Evolutionary conservation across 2,797 vertebrate genomes (phyloP), one percentile per base, ranked within the genome.

Genomic region (Coranthus polyacanthus): DNA sequence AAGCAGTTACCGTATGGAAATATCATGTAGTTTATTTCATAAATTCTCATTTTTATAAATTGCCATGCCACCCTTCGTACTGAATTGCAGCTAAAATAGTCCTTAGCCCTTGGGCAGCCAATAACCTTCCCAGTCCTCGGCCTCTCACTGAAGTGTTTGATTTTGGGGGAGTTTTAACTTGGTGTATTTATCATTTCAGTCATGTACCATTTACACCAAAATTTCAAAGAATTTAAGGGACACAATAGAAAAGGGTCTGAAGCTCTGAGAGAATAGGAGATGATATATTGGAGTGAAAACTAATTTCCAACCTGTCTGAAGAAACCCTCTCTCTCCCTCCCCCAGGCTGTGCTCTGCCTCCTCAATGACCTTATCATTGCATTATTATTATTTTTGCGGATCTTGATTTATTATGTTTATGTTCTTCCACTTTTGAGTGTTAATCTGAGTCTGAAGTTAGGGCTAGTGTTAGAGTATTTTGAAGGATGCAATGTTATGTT

Each of bases 221-320:
- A 86, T 89, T 75, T 72, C 61, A 70, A 67, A 75, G 78, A 90
- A 89, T 88, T 82, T 69, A 64, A 66, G 73, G 79, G 83, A 85
- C 83, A 78, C 84, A 83, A 77, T 72, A 69, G 79, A 70, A 86
- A 79, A 83, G 71, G 77, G 54, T 78, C 68, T 79, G 79, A 83
- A 76, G 86, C 86, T 81, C 75, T 45, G 78, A 83, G 86, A 92
- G 89, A 92, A 92, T 81, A 87, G 80, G 78, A 84, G 86, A 92
- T 93, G 91, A 93, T 92, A 85, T 92, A 91, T 93, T 87, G 81
- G 70, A 91, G 87, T 79, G 83, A 91, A 94, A 92, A 93, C 88
- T 92, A 78, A 93, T 94, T 94, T 92, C 89, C 80, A 86, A 87
- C 74, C 89, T 92, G 89, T 92, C 90, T 88, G 50, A 81, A 79